phyloP scores from a whole-genome alignment of 2,113 vertebrate genomes.

The Sturnira hondurensis region DNA sequence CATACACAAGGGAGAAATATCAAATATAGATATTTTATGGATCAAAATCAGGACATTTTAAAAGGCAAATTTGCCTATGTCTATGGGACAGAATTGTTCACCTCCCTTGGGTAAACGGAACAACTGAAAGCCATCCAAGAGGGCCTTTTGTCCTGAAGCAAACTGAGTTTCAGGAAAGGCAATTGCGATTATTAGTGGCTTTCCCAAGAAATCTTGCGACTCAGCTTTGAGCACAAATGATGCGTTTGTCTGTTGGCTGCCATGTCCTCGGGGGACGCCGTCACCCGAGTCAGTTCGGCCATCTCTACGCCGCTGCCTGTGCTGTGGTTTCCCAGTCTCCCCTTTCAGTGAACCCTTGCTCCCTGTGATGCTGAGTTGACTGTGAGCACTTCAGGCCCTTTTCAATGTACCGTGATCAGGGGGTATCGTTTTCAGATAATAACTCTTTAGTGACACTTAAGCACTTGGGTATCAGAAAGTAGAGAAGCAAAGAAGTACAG shows the following conservation, averaged over 20 bases:
- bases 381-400: background rate
- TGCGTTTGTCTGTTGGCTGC: background rate
- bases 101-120: background rate
- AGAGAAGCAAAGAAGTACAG: background rate
- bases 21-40: background rate
- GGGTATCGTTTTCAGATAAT: background rate
- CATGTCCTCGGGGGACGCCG: too few relatives aligned
- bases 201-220: background rate
- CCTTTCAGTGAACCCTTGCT: background rate
- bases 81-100: background rate
- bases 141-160: background rate
- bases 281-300: background rate
- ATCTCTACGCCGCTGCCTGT: too few relatives aligned
- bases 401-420: background rate
- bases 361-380: background rate
- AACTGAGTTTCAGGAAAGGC: background rate
- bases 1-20: background rate
- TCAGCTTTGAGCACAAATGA: background rate
- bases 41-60: background rate
- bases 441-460: background rate
- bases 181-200: background rate
- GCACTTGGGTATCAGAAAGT: background rate
- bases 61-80: background rate
- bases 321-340: background rate
- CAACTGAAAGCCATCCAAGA: background rate